Percentiles rank a stretch among this genome's conserved stretches.
phyloP scores from a whole-genome alignment of 1,140 invertebrate species.

The Reticulitermes speratus region DNA sequence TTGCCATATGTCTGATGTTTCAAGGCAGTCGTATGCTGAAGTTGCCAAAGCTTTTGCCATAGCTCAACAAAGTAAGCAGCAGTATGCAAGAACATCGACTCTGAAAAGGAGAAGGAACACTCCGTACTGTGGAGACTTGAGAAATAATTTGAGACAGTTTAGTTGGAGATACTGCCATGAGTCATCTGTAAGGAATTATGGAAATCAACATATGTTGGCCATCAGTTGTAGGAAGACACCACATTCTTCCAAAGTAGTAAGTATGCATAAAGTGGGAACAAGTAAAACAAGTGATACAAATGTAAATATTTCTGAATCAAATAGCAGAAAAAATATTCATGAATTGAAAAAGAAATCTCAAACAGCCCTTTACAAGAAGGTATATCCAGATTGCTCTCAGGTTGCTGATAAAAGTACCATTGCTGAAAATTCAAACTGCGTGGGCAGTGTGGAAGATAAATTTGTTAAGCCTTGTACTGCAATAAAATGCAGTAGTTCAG shows the following conservation, averaged over 20 bases:
- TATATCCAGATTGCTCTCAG: not conserved
- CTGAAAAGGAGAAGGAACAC: not conserved
- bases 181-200: not conserved
- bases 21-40: slow-evolving; percentile 22
- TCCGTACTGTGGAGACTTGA: not conserved
- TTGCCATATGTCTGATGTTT: not conserved
- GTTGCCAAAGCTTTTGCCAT: slow-evolving; percentile 12
- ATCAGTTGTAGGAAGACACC: not conserved
- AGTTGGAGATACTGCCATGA: not conserved
- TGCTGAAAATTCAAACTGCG: not conserved
- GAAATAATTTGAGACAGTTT: not conserved
- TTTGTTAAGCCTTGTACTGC: not conserved
- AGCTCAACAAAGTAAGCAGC: not conserved
- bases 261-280: not conserved
- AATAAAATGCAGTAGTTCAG: not conserved
- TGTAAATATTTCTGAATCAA: not conserved
- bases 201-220: not conserved
- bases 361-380: not conserved
- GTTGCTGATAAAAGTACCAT: not conserved
- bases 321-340: not conserved
- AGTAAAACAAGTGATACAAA: not conserved
- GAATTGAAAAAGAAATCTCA: not conserved
- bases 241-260: not conserved
- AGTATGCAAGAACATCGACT: not conserved
- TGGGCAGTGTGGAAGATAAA: not conserved